Conservation (phyloP, 2,888 invertebrate genomes). For the Leucoptera coffeella region DNA sequence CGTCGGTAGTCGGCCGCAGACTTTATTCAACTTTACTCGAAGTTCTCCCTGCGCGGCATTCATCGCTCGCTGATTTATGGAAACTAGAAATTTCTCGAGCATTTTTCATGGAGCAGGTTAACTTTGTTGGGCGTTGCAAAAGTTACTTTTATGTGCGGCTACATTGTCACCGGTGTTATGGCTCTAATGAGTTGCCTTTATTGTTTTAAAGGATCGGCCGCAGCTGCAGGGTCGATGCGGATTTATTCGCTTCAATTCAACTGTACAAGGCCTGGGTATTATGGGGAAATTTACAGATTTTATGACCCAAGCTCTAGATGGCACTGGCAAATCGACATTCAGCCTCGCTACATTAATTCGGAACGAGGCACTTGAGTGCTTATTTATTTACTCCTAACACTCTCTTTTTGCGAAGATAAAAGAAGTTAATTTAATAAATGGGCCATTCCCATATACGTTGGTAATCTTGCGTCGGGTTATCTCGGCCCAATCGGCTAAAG, state of each 20-base stretch:
- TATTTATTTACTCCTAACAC: slow-evolving; percentile 38
- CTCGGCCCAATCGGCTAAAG: slow-evolving; percentile 43
- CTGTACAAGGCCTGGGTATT: too few relatives aligned
- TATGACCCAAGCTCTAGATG: too few relatives aligned
- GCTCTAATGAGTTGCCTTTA: too few relatives aligned
- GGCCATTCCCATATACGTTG: slow-evolving; percentile 38
- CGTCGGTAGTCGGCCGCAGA: slow-evolving; percentile 29
- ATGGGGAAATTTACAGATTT: too few relatives aligned
- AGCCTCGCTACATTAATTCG: too few relatives aligned
- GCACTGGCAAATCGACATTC: too few relatives aligned
- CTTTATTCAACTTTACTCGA: slow-evolving; percentile 35
- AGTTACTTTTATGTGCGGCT: too few relatives aligned
- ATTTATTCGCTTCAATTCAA: too few relatives aligned
- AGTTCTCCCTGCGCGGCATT: slow-evolving; percentile 28
- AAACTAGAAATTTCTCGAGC: slow-evolving; percentile 34
- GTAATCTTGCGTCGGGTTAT: slow-evolving; percentile 44
- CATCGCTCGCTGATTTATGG: slow-evolving; percentile 38
- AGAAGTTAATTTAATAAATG: slow-evolving; percentile 49
- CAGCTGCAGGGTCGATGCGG: too few relatives aligned
- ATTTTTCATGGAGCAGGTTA: slow-evolving; percentile 23
- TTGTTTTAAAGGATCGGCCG: too few relatives aligned
- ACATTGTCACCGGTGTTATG: slow-evolving; percentile 18
- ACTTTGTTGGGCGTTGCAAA: too few relatives aligned
- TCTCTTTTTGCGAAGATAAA: slow-evolving; percentile 38
- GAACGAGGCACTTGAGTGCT: too few relatives aligned